Evolutionary conservation across 2,888 invertebrate species (phyloP).

Genomic region (Scaptomyza flava): DNA sequence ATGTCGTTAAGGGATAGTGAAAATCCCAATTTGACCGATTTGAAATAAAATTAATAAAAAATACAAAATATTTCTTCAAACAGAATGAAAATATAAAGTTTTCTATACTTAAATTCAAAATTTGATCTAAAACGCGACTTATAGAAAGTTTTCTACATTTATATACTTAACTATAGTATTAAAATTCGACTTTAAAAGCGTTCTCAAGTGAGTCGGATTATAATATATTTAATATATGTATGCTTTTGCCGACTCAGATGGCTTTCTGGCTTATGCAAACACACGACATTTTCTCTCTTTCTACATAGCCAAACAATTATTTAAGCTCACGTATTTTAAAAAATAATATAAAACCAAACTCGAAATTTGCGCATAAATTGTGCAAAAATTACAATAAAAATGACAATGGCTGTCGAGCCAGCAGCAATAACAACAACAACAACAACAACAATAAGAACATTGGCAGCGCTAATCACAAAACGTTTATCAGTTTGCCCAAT

Average conservation of each 20-base stretch:
- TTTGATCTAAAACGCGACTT: no score
- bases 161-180: neutral
- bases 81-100: neutral
- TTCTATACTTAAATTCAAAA: no score
- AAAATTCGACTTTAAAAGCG: neutral
- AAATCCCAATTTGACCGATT: no score
- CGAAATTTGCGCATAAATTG: conserved; percentile 65
- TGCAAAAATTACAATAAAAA: conserved; percentile 63
- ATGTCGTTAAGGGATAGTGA: no score
- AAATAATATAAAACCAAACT: conserved; percentile 17
- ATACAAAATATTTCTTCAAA: neutral
- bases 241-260: neutral
- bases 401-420: conserved; percentile 48
- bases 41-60: no score
- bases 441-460: conserved; percentile 25
- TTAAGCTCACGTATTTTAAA: conserved; percentile 46
- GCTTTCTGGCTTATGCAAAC: conserved; percentile 29
- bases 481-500: conserved; percentile 60
- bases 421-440: neutral
- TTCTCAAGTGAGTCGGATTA: neutral
- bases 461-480: conserved; percentile 63
- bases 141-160: neutral
- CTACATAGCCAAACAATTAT: conserved; percentile 35
- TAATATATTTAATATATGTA: neutral
- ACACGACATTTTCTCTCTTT: conserved; percentile 2